Percentiles rank a stretch among this genome's conserved stretches.
phyloP scores from a whole-genome alignment of 1,140 invertebrate genomes.

The Adelges cooleyi region DNA sequence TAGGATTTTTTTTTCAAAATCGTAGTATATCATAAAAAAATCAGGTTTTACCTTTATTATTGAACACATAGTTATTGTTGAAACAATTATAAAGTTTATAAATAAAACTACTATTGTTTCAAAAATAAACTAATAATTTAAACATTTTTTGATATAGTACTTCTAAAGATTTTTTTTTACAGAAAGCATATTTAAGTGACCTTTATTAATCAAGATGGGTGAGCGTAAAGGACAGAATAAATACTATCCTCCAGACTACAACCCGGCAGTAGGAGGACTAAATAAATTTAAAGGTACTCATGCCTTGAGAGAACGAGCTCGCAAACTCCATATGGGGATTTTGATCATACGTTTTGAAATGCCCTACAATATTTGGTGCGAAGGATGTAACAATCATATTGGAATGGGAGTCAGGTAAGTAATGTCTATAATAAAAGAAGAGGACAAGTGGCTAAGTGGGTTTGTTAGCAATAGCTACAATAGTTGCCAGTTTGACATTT shows the following conservation, averaged over 20 bases:
- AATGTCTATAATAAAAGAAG: background rate
- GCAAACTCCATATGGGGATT: constrained; percentile 90
- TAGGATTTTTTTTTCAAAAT: no score
- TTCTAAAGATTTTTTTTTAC: no score
- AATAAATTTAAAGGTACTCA: constrained; percentile 92
- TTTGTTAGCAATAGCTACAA: no score
- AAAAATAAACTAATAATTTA: no score
- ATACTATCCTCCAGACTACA: constrained; percentile 98
- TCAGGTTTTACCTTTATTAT: no score
- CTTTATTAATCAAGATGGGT: constrained; percentile 52
- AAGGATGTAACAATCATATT: constrained; percentile 95
- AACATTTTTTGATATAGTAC: no score
- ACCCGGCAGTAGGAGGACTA: constrained; percentile 80
- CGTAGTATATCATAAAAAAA: no score
- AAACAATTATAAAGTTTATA: no score
- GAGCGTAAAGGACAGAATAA: constrained; percentile 96
- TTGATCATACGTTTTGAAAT: constrained; percentile 98
- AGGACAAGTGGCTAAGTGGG: background rate
- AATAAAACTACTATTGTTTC: no score
- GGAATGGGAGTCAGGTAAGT: constrained; percentile 86
- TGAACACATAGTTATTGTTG: no score
- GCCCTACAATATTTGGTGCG: constrained; percentile 99
- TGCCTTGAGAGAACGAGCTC: constrained; percentile 86
- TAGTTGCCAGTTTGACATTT: no score
- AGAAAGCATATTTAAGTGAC: no score